Percentiles rank a stretch among this genome's conserved stretches.
Conservation (phyloP, 2,113 vertebrate species). For the Labeo catla region DNA sequence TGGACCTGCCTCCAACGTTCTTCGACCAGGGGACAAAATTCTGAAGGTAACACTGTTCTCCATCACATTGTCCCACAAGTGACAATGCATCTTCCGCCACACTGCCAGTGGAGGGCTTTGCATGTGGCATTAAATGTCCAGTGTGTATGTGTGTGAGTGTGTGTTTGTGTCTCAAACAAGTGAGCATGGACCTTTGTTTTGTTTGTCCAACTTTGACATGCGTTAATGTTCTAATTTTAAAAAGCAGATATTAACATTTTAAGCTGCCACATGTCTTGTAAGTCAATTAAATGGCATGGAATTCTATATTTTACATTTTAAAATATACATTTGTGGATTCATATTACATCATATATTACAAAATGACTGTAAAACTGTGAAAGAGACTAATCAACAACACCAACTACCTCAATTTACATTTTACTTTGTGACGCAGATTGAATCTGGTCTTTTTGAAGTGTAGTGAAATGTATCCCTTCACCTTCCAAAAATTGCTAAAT, state of each 20-base stretch:
- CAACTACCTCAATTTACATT: conserved; percentile 45
- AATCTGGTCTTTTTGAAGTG: conserved; percentile 55
- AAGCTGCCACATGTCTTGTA: background rate
- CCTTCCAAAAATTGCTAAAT: background rate
- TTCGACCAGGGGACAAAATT: conserved; percentile 98
- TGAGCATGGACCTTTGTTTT: conserved; percentile 58
- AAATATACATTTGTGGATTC: background rate
- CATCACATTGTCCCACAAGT: conserved; percentile 52
- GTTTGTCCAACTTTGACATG: conserved; percentile 53
- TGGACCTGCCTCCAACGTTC: conserved; percentile 89
- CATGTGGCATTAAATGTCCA: conserved; percentile 60
- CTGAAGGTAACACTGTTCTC: conserved; percentile 85
- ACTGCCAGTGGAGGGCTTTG: conserved; percentile 58
- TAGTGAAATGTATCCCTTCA: background rate
- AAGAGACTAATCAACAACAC: background rate
- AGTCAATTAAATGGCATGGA: conserved; percentile 46
- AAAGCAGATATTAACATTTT: conserved; percentile 21
- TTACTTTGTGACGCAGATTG: conserved; percentile 44
- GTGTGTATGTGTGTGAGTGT: conserved; percentile 34
- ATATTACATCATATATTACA: background rate
- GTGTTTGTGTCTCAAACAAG: conserved; percentile 31
- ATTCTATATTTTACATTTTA: background rate
- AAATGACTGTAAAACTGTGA: background rate
- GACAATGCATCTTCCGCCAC: conserved; percentile 44
- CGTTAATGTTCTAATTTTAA: conserved; percentile 25